phyloP scores from a whole-genome alignment of 2,113 vertebrate genomes.

The Cyanoramphus novaezelandiae region DNA sequence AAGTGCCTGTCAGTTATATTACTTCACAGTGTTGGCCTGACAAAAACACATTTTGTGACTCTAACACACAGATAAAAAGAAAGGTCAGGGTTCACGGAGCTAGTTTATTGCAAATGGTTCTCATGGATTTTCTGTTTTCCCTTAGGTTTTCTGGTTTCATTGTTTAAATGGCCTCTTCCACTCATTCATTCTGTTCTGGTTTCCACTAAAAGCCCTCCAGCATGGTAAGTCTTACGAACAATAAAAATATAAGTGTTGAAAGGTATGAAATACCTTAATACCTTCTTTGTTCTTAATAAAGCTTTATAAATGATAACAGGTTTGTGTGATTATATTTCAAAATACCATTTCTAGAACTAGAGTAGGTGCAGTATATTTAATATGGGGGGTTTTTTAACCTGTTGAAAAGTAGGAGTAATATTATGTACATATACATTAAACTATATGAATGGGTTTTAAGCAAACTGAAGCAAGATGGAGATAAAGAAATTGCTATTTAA shows the following conservation, averaged over 20 bases:
- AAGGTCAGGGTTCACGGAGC: constrained; percentile 88
- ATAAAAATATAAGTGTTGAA: constrained; percentile 30
- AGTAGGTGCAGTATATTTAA: background rate
- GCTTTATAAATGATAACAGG: background rate
- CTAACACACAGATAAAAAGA: constrained; percentile 86
- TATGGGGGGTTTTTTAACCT: background rate
- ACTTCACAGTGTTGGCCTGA: constrained; percentile 83
- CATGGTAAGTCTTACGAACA: constrained; percentile 85
- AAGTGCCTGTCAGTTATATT: constrained; percentile 92
- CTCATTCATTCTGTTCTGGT: constrained; percentile 99
- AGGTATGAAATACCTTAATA: background rate
- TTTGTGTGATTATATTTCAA: background rate
- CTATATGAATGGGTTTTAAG: background rate
- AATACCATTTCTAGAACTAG: constrained; percentile 16
- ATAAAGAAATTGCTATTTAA: background rate
- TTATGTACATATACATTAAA: background rate
- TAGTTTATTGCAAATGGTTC: constrained; percentile 87
- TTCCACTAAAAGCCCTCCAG: constrained; percentile 97
- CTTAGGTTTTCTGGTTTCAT: constrained; percentile 99
- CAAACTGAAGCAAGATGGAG: background rate
- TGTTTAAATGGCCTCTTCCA: constrained; percentile 99
- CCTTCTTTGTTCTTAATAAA: background rate
- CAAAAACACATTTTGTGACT: constrained; percentile 94
- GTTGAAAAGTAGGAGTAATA: background rate
- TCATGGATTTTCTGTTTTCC: constrained; percentile 86